Base-by-base conservation (phyloP, 2,888 invertebrate species). In the Harpalus rufipes region DNA sequence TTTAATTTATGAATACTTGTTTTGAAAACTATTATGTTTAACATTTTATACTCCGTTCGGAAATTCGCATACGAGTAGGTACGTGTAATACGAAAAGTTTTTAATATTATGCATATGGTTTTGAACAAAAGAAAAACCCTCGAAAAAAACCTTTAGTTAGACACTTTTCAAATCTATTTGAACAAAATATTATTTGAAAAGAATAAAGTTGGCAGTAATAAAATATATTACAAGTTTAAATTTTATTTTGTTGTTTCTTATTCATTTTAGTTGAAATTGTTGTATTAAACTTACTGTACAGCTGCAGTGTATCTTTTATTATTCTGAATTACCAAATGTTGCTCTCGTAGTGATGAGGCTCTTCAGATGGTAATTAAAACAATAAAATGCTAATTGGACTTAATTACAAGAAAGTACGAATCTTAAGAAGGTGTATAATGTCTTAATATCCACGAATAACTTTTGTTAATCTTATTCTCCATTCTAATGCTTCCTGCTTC, bases 341-440 rank as follows among this genome's bases (percentile, higher is more conserved):
- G 51, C 76, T 68, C 68, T 68, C 68, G 7, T 39, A 68, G 32
- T 51, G 76, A 76, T 76, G 76, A 76, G 76, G 18, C 76, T 76
- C 51, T 76, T 76, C 76, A 21, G 44, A 76, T 51, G 76, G 44
- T 76, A 76, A 76, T 76, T 76, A 76, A 76, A 76, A 76, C 76
- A 76, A 76, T 76, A 76, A 76, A 76, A 76, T 76, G 76, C 76
- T 76, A 76, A 76, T 76, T 76, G 76, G 51, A 51, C 51, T 76
- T 76, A 76, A 76, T 76, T 76, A 76, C 76, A 76, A 44, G 21
- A 51, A 76, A 76, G 76, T 76, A 76, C 76, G 76, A 76, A 76
- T 76, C 76, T 76, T 56, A 41, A 76, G 76, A 76, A 76, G 76
- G 76, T 76, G 76, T 56, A 76, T 56, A 76, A 18, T 76, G 76